Conservation (phyloP, 2,797 vertebrate species). For the Clarias pachynema region DNA sequence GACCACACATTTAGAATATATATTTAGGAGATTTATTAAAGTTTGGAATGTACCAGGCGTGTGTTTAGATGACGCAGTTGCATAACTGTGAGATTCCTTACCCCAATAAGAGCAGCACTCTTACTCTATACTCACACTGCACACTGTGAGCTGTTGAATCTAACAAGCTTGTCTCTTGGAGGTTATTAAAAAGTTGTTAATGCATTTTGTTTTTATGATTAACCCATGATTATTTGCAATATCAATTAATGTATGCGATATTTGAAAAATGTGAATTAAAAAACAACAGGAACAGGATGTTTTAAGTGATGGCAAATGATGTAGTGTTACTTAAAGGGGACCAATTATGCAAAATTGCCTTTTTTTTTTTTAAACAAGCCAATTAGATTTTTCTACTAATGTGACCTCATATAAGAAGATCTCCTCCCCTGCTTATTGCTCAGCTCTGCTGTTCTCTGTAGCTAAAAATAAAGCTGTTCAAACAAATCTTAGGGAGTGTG, state of each 20-base stretch:
- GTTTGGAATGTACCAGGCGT: conserved; percentile 43
- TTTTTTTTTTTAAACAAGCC: no score
- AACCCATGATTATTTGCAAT: neutral
- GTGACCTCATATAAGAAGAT: no score
- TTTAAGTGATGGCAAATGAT: no score
- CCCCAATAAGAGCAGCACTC: conserved; percentile 24
- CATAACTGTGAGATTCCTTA: conserved; percentile 50
- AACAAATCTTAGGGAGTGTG: no score
- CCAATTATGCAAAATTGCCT: no score
- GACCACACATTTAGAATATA: conserved; percentile 39
- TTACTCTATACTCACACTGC: neutral
- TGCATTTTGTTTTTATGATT: neutral
- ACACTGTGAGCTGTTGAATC: conserved; percentile 1
- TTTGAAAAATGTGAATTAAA: neutral
- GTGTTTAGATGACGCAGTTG: conserved; percentile 38
- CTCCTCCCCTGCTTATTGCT: no score
- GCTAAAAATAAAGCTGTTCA: no score
- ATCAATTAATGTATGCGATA: neutral
- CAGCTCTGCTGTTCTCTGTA: no score
- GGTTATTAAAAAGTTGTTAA: neutral
- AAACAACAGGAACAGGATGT: no score
- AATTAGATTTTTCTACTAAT: no score
- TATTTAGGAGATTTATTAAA: conserved; percentile 42
- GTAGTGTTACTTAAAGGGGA: neutral
- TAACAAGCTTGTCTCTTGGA: neutral